Conservation (phyloP, 1,140 invertebrate genomes). For the Heliconius hewitsoni region DNA sequence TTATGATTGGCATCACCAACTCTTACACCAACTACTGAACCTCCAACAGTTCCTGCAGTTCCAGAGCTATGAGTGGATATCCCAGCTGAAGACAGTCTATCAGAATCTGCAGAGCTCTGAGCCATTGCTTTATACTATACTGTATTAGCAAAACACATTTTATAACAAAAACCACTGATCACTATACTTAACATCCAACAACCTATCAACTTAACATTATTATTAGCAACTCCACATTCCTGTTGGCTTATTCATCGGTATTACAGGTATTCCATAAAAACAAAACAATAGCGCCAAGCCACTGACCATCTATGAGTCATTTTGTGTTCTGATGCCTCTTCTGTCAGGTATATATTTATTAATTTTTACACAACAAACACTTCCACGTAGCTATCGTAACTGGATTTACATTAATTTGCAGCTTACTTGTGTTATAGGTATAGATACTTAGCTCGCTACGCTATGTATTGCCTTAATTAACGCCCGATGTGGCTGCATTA, state of each 20-base stretch:
- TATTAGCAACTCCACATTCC: slow-evolving; percentile 66
- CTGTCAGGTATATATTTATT: slow-evolving; percentile 51
- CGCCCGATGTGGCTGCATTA: slow-evolving; percentile 51
- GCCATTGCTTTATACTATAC: slow-evolving; percentile 55
- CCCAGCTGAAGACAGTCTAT: slow-evolving; percentile 74
- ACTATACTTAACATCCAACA: neutral
- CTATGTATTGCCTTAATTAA: slow-evolving; percentile 48
- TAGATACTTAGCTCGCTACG: slow-evolving; percentile 47
- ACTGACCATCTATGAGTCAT: slow-evolving; percentile 73
- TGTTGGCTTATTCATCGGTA: slow-evolving; percentile 62
- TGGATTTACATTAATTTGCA: slow-evolving; percentile 55
- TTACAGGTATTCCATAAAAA: slow-evolving; percentile 62
- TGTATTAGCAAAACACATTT: slow-evolving; percentile 32
- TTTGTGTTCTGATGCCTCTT: slow-evolving; percentile 64
- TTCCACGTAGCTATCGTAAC: slow-evolving; percentile 58
- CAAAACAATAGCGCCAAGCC: slow-evolving; percentile 72
- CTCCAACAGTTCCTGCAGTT: slow-evolving; percentile 69
- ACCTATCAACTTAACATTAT: slow-evolving; percentile 55
- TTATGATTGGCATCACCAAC: slow-evolving; percentile 63
- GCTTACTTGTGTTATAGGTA: slow-evolving; percentile 53
- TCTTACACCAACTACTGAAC: slow-evolving; percentile 72
- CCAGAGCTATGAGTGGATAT: slow-evolving; percentile 77
- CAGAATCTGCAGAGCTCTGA: slow-evolving; percentile 74
- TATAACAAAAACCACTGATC: slow-evolving; percentile 14
- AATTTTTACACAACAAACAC: slow-evolving; percentile 47